Base-by-base conservation (phyloP, 2,797 vertebrate species). In the Limosa lapponica region DNA sequence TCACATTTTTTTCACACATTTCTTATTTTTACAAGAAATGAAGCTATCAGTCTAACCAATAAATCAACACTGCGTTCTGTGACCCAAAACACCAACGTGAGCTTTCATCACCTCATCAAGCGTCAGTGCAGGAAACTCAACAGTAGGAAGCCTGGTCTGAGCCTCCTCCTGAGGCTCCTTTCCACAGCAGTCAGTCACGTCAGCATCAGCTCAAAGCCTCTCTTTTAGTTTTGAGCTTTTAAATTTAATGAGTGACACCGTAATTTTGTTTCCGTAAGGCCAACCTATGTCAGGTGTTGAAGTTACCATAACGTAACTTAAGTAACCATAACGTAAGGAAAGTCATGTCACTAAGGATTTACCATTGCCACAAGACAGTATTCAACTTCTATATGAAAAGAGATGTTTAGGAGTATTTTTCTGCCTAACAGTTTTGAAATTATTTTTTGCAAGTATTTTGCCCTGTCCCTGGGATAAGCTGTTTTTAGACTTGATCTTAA, bases 71-170 rank as follows among this genome's bases (percentile, higher is more conserved):
- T 41, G 4, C 8, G 5, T 39, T 16, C 25, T 32, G 15, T 18
- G 41, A 77, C 13, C 28, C 25, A 11, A 7, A 70, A 24, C 5
- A 48, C 30, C 23, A 37, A 2, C 1, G 8, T 14, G 46, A 75
- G 66, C 28, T 69, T 59, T 11, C 13, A 17, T 5, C 8, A 41
- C 1, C 2, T 6, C 8, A 16, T 23, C 30, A 8, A 0, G 1
- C 8, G 8, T 34, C 32, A 52, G 8, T 20, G n/a, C 13, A 15
- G 15, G 28, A 37, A 41, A 41, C 16, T 20, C 7, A 24, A 28
- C 2, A 22, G 27, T 0, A 34, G 10, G 11, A 41, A 70, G 16
- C 7, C 34, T 64, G 9, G 32, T 10, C 19, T 30, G 9, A 92
- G 44, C 13, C 36, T 52, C 22, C 7, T 19, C 22, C 36, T 6